Conservation (phyloP, 37 sponge, comb jelly and placozoan genomes). For the Aplysina aerophoba region DNA sequence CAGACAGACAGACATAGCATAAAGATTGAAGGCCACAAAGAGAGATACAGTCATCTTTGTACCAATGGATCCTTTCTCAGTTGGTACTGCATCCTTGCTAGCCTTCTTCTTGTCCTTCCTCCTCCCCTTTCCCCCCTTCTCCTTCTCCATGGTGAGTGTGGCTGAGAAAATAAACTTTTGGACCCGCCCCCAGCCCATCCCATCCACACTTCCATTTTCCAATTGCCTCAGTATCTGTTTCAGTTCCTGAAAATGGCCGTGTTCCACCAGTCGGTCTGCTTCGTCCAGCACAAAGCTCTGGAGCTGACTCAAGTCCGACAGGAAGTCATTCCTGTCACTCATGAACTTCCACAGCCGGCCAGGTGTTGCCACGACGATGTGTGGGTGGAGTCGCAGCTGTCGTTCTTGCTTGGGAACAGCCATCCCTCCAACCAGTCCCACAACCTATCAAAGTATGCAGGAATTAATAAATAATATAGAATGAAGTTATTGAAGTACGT, state of each 20-base stretch:
- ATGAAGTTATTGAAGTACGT: neutral
- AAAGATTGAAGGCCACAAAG: conserved; percentile 6
- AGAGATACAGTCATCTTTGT: neutral
- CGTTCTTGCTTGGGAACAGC: conserved; percentile 90
- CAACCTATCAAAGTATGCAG: conserved; percentile 45
- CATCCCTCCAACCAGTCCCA: conserved; percentile 95
- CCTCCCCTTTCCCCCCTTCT: conserved; percentile 54
- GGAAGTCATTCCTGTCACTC: conserved; percentile 73
- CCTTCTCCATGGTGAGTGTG: conserved; percentile 77
- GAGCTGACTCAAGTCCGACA: conserved; percentile 46
- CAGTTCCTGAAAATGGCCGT: conserved; percentile 91
- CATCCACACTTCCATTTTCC: neutral
- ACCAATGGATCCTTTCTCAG: no score
- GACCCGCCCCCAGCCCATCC: neutral
- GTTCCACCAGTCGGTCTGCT: conserved; percentile 96
- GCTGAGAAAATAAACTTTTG: conserved; percentile 96
- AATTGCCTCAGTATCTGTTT: conserved; percentile 65
- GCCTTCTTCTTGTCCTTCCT: neutral
- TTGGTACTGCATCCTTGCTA: no score
- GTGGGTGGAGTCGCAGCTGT: conserved; percentile 72
- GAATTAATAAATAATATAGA: neutral
- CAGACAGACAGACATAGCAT: neutral
- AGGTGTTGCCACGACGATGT: conserved; percentile 94
- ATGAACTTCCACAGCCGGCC: conserved; percentile 93
- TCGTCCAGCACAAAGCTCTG: conserved; percentile 92